These are phyloP conservation scores for Drosophila affinis DNA, from an alignment of 2,888 invertebrate species.

Conservation along the genomic window DNA sequence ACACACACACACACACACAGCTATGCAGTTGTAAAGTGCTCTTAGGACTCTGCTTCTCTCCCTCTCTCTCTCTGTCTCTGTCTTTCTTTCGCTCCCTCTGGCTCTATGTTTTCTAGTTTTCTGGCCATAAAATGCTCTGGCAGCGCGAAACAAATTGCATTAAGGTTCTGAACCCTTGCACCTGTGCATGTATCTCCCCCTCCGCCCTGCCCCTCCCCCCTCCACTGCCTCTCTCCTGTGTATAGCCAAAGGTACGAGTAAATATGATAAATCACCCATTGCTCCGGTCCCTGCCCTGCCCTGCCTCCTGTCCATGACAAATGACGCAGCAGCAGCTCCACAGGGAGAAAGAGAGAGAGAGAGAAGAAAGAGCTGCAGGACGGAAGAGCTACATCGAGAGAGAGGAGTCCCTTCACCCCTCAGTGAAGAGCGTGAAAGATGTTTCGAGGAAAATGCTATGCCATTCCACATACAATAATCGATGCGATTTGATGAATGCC, in stretches of 20 bases:
- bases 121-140: conserved; percentile 63
- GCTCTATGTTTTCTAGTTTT: conserved; percentile 33
- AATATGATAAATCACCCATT: conserved; percentile 76
- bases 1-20: conserved; percentile 10
- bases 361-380: too few relatives aligned
- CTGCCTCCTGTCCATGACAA: conserved; percentile 67
- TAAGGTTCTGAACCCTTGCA: conserved; percentile 72
- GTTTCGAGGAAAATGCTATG: conserved; percentile 32
- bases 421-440: conserved; percentile 27
- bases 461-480: conserved; percentile 67
- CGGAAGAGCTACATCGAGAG: too few relatives aligned
- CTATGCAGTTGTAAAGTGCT: conserved; percentile 22
- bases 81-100: conserved; percentile 5
- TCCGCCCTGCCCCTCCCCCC: neutral
- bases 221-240: conserved; percentile 10
- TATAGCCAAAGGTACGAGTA: conserved; percentile 49
- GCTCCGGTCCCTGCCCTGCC: conserved; percentile 22
- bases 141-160: conserved; percentile 75
- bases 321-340: conserved; percentile 53
- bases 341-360: neutral
- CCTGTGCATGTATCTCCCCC: conserved; percentile 51
- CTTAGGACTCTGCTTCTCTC: conserved; percentile 15
- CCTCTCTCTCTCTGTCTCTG: neutral
- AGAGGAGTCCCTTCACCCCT: neutral
- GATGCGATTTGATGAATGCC: conserved; percentile 77